phyloP scores from a whole-genome alignment of 2,888 invertebrate species.

The Hemicrepidius hirtus region DNA sequence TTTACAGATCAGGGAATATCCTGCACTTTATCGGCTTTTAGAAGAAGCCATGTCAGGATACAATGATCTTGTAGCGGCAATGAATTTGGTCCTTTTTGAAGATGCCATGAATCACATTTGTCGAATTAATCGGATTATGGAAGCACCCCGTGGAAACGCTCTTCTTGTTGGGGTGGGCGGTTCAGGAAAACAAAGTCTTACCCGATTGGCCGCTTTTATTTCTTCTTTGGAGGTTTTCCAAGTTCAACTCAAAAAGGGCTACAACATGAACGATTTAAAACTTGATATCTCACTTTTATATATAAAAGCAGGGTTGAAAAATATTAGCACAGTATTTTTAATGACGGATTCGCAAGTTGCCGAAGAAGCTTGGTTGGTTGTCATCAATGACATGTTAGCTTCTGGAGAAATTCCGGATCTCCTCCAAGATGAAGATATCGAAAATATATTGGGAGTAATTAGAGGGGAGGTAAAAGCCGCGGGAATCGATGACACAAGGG shows the following conservation, averaged over 20 bases:
- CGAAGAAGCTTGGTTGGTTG: slow-evolving; percentile 91
- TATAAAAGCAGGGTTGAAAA: slow-evolving; percentile 90
- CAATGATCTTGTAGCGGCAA: slow-evolving; percentile 92
- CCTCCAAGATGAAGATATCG: slow-evolving; percentile 92
- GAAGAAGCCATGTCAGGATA: slow-evolving; percentile 85
- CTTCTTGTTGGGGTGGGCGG: slow-evolving; percentile 95
- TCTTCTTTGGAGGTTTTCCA: slow-evolving; percentile 95
- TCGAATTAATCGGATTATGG: slow-evolving; percentile 94
- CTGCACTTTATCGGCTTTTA: slow-evolving; percentile 81
- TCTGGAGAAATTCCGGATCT: slow-evolving; percentile 96
- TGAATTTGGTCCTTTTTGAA: slow-evolving; percentile 96
- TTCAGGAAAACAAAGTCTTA: slow-evolving; percentile 94
- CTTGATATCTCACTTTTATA: slow-evolving; percentile 84
- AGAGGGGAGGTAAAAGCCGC: slow-evolving; percentile 86
- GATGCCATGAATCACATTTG: slow-evolving; percentile 96
- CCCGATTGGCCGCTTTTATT: slow-evolving; percentile 91
- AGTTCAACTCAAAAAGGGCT: slow-evolving; percentile 93
- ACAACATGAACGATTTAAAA: slow-evolving; percentile 87
- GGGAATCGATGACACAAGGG: slow-evolving; percentile 89
- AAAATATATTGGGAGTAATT: slow-evolving; percentile 87
- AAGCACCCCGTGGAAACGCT: slow-evolving; percentile 94
- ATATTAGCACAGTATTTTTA: slow-evolving; percentile 85
- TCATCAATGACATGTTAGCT: slow-evolving; percentile 94
- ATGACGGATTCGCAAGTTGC: slow-evolving; percentile 97
- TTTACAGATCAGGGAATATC: slow-evolving; percentile 84